Percentiles rank a stretch among this genome's conserved stretches.
Conservation (phyloP, 2,888 invertebrate species). For the Hirtodrosophila trivittata region DNA sequence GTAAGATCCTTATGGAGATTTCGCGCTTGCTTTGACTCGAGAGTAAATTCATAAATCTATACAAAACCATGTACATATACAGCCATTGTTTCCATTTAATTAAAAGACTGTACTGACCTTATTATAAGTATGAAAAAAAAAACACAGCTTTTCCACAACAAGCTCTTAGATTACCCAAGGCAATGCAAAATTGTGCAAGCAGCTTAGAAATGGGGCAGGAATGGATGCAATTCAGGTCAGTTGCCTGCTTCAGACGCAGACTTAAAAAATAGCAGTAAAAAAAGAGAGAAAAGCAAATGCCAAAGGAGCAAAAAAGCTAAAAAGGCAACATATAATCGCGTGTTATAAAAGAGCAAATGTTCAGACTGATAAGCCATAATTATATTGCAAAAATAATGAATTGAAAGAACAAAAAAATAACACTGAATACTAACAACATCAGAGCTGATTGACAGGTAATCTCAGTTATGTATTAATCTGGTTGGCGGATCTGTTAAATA, state of each 20-base stretch:
- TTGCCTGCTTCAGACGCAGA: not conserved
- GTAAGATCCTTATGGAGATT: no score
- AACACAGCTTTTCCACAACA: not conserved
- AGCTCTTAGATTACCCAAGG: conserved; percentile 3
- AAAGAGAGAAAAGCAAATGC: no score
- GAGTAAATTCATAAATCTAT: no score
- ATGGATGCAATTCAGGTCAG: not conserved
- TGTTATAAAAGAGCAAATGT: conserved; percentile 1
- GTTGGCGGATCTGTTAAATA: not conserved
- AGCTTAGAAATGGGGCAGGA: conserved; percentile 5
- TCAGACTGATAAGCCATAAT: conserved; percentile 47
- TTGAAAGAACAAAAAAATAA: no score
- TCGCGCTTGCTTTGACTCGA: no score
- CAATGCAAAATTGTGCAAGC: conserved; percentile 17
- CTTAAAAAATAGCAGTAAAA: no score
- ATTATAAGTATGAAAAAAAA: conserved; percentile 9
- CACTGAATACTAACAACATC: not conserved
- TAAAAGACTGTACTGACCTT: conserved; percentile 9
- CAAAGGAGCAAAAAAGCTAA: not conserved
- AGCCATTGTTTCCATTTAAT: no score
- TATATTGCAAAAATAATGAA: conserved; percentile 4
- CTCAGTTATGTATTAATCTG: not conserved
- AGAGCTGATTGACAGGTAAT: not conserved
- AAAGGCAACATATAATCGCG: not conserved
- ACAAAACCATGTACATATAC: no score